Evolutionary conservation across 2,888 invertebrate genomes (phyloP).

Genomic region (Diaphora mendica): DNA sequence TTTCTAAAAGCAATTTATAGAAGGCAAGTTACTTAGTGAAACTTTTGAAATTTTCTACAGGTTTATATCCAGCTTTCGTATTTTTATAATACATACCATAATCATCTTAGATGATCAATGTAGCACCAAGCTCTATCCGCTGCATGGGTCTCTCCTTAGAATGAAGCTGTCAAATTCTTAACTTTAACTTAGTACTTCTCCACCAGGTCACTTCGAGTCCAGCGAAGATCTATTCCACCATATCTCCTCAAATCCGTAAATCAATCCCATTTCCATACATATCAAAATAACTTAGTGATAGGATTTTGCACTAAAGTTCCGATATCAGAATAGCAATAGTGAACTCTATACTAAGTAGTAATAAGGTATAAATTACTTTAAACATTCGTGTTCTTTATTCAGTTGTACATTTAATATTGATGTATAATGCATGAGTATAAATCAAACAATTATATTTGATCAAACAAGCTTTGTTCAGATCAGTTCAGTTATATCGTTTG

Average conservation of each 20-base stretch:
- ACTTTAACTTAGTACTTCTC: too few relatives aligned
- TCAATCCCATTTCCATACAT: not conserved
- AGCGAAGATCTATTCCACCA: not conserved
- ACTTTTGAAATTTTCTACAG: too few relatives aligned
- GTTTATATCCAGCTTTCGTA: too few relatives aligned
- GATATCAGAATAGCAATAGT: not conserved
- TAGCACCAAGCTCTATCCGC: too few relatives aligned
- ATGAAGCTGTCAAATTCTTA: too few relatives aligned
- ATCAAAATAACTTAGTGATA: not conserved
- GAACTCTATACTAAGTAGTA: not conserved
- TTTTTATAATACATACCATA: too few relatives aligned
- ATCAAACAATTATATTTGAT: constrained; percentile 48
- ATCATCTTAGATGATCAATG: too few relatives aligned
- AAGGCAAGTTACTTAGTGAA: too few relatives aligned
- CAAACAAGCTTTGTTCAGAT: constrained; percentile 32
- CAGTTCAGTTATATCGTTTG: constrained; percentile 16
- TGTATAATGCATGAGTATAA: not conserved
- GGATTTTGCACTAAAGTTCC: not conserved
- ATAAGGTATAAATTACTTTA: constrained; percentile 12
- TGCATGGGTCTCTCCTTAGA: too few relatives aligned
- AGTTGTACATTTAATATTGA: not conserved
- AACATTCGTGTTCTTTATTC: constrained; percentile 41
- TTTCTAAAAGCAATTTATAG: too few relatives aligned
- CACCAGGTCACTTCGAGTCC: not conserved
- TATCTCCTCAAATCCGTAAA: not conserved